Evolutionary conservation across 2,888 invertebrate genomes (phyloP), one percentile per base, ranked within the genome.

Genomic region (Listrodromus nycthemerus): DNA sequence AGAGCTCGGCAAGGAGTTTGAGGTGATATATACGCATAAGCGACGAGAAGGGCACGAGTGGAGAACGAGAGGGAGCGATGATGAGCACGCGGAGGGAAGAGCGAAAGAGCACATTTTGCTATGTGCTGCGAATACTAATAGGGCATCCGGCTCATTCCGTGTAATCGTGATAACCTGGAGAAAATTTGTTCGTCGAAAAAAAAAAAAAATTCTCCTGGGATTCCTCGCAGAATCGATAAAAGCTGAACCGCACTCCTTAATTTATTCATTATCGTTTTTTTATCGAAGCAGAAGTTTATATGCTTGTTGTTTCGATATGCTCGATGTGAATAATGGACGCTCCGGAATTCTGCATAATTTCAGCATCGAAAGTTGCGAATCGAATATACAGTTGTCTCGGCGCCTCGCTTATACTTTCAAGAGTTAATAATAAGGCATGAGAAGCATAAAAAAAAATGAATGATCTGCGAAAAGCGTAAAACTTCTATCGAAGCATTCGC

Each of bases 1-100:
- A 77, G 77, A 69, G 67, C 69, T 52, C 21, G 52, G 21, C 33
- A 37, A 74, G 73, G 73, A 61, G 61, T 33, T 63, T 45, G 63
- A 21, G 48, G 63, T 63, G 63, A 74, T 61, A 63, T 74, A 73
- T 73, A 74, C 63, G 63, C 30, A 63, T 74, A 75, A 75, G 50
- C 65, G 74, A 75, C 65, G 30, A 33, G 50, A 65, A 58, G 16
- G 24, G 45, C 30, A n/a, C 27, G 33, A 27, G 63, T 41, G 30
- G 65, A 70, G 55, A 70, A 61, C 50, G 52, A 65, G 61, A 27
- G 45, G 24, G 75, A 10, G 48, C 27, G 45, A 30, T 1, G 73
- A 58, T 58, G 1, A 13, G 45, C 50, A 45, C 58, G 58, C 33
- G 21, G 66, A 65, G 24, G 41, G 33, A 58, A 48, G 33, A 10